A percentile compares a stretch with the other conserved stretches of the same genome.
Evolutionary conservation across 2,113 vertebrate species (phyloP).

Genomic region (Anser brachyrhynchus): DNA sequence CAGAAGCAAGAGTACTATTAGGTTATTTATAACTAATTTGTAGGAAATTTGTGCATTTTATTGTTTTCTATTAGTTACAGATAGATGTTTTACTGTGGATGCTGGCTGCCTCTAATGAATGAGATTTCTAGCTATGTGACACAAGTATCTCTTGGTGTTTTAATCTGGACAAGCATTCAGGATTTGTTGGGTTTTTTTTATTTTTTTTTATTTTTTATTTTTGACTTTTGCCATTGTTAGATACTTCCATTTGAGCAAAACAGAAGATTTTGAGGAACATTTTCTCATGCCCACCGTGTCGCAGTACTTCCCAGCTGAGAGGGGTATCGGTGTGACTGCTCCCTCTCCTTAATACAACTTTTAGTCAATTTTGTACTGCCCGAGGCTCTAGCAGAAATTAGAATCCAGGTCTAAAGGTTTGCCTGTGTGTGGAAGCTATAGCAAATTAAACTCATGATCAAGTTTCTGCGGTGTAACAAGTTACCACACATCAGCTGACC

Average conservation of each 20-base stretch:
- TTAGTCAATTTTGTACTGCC: constrained; percentile 23
- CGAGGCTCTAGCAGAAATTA: constrained; percentile 8
- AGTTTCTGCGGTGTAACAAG: constrained; percentile 58
- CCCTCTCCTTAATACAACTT: not conserved
- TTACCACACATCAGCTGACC: constrained; percentile 67
- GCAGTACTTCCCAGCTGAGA: not conserved
- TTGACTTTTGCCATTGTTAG: not conserved
- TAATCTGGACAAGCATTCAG: not conserved
- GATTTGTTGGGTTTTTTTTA: too few relatives aligned
- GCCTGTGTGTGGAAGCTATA: constrained; percentile 22
- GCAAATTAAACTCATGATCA: constrained; percentile 59
- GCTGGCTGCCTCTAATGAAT: not conserved
- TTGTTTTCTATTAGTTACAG: fast-evolving
- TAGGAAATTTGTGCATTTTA: not conserved
- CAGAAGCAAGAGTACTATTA: not conserved
- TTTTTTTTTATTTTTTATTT: too few relatives aligned
- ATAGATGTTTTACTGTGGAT: fast-evolving
- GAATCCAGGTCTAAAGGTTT: constrained; percentile 19
- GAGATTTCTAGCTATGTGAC: not conserved
- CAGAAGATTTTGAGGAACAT: fast-evolving
- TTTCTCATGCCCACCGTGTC: fast-evolving
- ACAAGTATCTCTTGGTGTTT: not conserved
- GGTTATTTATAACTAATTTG: not conserved
- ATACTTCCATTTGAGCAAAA: not conserved
- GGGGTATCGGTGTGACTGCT: not conserved